A percentile compares a stretch with the other conserved stretches of the same genome.
phyloP scores from a whole-genome alignment of 2,888 invertebrate genomes.

The Spialia ferax region DNA sequence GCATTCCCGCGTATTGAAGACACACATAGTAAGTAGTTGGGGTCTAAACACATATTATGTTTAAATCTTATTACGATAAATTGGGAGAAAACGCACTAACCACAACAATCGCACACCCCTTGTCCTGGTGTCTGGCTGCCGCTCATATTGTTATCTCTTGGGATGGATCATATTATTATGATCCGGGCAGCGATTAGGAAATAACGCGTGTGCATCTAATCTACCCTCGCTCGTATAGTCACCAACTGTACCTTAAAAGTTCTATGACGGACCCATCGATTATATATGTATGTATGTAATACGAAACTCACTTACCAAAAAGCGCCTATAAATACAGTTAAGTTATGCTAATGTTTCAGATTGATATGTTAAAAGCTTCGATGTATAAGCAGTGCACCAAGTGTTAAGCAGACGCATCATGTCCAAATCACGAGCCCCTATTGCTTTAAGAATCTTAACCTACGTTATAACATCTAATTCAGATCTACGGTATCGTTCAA shows the following conservation, averaged over 20 bases:
- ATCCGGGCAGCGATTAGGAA: conserved; percentile 45
- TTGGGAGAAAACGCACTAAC: conserved; percentile 55
- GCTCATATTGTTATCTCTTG: conserved; percentile 12
- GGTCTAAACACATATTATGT: conserved; percentile 46
- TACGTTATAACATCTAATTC: neutral
- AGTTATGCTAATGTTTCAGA: conserved; percentile 17
- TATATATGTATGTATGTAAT: neutral
- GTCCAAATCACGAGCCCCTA: conserved; percentile 44
- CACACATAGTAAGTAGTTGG: conserved; percentile 16
- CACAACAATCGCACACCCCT: conserved; percentile 54
- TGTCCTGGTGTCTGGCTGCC: conserved; percentile 65
- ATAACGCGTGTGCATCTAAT: conserved; percentile 46
- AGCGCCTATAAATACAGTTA: conserved; percentile 26
- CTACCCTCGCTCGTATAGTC: neutral
- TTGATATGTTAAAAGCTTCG: conserved; percentile 40
- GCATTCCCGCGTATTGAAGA: conserved; percentile 13
- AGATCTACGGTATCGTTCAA: conserved; percentile 1
- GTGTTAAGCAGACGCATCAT: conserved; percentile 44
- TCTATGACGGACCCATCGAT: neutral
- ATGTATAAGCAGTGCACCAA: conserved; percentile 25
- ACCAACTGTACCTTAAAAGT: neutral
- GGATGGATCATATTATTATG: no score
- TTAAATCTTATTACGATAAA: conserved; percentile 61
- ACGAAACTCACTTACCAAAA: neutral
- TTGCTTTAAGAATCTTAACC: conserved; percentile 3